Percentiles rank a stretch among this genome's conserved stretches.
Evolutionary conservation across 1,140 invertebrate genomes (phyloP).

Genomic region (Drosophila yakuba): DNA sequence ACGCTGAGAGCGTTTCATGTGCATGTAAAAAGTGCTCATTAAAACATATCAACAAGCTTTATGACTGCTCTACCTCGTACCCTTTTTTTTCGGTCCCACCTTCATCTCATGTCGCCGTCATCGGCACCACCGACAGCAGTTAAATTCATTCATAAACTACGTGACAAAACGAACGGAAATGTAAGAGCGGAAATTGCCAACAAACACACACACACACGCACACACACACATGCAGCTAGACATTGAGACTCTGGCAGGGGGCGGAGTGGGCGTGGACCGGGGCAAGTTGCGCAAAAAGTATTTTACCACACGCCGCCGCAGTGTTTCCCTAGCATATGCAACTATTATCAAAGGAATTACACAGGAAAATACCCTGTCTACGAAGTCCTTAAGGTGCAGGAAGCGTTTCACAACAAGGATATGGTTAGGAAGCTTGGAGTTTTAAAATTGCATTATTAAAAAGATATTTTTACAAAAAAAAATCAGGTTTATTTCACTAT

Average conservation of each 20-base stretch:
- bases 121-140: conserved; percentile 65
- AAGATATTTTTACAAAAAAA: no score
- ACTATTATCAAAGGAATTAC: conserved; percentile 53
- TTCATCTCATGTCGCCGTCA: conserved; percentile 34
- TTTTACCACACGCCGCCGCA: conserved; percentile 46
- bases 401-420: not conserved
- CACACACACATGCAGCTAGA: conserved; percentile 24
- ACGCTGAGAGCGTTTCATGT: conserved; percentile 34
- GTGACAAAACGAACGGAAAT: conserved; percentile 83
- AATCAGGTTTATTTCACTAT: no score
- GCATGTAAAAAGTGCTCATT: conserved; percentile 79
- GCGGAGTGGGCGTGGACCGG: conserved; percentile 4
- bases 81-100: not conserved
- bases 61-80: conserved; percentile 30
- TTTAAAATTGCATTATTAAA: no score
- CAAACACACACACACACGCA: conserved; percentile 56
- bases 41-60: conserved; percentile 83
- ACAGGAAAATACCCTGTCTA: not conserved
- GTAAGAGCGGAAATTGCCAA: conserved; percentile 80
- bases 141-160: conserved; percentile 83
- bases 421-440: not conserved
- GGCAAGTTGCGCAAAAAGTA: conserved; percentile 61
- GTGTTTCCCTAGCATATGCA: conserved; percentile 57
- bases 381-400: no score
- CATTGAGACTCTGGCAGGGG: conserved; percentile 26